Base-by-base conservation (phyloP, 2,113 vertebrate species). In the Nesogale talazaci region DNA sequence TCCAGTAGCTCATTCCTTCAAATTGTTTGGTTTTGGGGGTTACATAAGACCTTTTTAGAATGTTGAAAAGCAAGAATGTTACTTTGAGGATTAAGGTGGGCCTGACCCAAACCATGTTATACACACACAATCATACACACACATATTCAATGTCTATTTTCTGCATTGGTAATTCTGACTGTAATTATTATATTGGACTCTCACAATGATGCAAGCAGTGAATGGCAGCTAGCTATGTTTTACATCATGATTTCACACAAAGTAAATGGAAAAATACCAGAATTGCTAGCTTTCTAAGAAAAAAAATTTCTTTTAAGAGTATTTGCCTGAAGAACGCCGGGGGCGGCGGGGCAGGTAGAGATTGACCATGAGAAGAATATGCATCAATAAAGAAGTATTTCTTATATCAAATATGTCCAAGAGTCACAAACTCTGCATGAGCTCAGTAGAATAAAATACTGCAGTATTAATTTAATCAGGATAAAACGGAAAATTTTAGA, bases 401-500 rank as follows among this genome's bases (percentile, higher is more conserved):
- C 97, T 98, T 98, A 98, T 97, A 98, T 97, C 97, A 97, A 97
- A 98, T 97, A 94, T 95, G 96, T 97, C 96, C 19, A 81, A 97
- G 95, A 98, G 97, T 98, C 98, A 98, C 97, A 98, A 97, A 98
- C 94, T 96, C 98, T 98, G 98, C 97, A 98, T 97, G 97, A 97
- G 96, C 97, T 94, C 97, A 92, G 97, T 98, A 70, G 97, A 98
- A 97, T 98, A 97, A 98, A 98, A 98, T 97, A 98, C 98, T 98
- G 98, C 97, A 98, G 97, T 96, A 98, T 97, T 98, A 98, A 98
- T 98, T 97, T 98, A 97, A 97, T 98, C 98, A 98, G 97, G 98
- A 98, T 98, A 98, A 98, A 98, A 98, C 97, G 92, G 97, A 98
- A 97, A 98, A 95, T 95, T 98, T 98, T 97, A 98, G 96, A 97